Percentiles rank a stretch among this genome's conserved stretches.
Conservation (phyloP, 1,140 invertebrate species). For the Heliconius melpomene region DNA sequence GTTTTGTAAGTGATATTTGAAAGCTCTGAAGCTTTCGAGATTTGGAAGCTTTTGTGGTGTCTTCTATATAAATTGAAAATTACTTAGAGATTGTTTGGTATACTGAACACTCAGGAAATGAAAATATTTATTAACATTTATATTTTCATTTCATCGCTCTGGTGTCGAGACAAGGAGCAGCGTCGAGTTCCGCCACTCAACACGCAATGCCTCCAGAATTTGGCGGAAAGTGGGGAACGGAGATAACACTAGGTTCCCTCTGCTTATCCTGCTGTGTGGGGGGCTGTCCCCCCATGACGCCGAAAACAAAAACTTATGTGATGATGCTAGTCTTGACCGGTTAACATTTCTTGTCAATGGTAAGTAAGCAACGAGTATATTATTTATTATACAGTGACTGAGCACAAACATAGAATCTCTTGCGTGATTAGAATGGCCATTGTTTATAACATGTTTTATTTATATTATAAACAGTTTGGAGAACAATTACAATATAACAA, state of each 20-base stretch:
- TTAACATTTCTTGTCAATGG: slow-evolving; percentile 13
- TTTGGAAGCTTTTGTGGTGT: neutral
- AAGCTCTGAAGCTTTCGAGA: neutral
- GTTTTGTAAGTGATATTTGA: slow-evolving; percentile 3
- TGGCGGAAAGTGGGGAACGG: too few species aligned
- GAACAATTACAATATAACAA: slow-evolving; percentile 9
- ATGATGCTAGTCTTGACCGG: slow-evolving; percentile 15
- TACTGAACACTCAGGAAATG: too few species aligned
- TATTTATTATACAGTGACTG: slow-evolving; percentile 23
- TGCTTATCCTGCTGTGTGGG: too few species aligned
- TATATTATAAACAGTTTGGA: slow-evolving; percentile 13
- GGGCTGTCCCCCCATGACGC: too few species aligned
- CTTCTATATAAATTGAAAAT: slow-evolving; percentile 6
- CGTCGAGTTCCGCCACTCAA: too few species aligned
- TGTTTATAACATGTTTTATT: slow-evolving; percentile 31
- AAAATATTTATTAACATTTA: too few species aligned
- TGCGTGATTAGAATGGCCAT: slow-evolving; percentile 34
- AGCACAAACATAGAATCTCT: slow-evolving; percentile 31
- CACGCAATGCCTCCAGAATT: too few species aligned
- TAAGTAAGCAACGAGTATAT: slow-evolving; percentile 17
- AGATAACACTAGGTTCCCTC: too few species aligned
- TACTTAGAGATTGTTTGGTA: neutral
- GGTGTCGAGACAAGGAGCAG: too few species aligned
- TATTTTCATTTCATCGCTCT: too few species aligned
- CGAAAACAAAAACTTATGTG: neutral